These are phyloP conservation scores for Lordiphosa clarofinis DNA, from an alignment of 1,140 invertebrate species.

Conservation along the genomic window DNA sequence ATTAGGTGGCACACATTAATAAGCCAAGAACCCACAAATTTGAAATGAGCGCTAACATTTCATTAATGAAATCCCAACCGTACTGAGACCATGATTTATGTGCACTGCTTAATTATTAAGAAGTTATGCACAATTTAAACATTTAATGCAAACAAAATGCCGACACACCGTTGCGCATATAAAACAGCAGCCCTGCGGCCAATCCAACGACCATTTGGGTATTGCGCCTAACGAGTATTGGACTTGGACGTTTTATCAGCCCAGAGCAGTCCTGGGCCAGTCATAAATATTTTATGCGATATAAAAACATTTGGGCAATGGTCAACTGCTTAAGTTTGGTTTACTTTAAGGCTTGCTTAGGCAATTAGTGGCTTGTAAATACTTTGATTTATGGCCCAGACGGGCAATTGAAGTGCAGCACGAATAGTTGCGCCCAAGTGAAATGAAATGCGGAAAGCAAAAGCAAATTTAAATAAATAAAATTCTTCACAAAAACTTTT, in stretches of 20 bases:
- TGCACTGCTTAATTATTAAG: constrained; percentile 67
- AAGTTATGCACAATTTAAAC: constrained; percentile 73
- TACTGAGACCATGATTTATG: constrained; percentile 62
- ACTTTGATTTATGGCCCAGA: constrained; percentile 23
- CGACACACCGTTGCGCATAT: constrained; percentile 54
- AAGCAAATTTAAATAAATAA: too few species aligned
- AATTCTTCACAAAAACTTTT: neutral
- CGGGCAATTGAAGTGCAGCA: neutral
- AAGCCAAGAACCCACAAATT: constrained; percentile 30
- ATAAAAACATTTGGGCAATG: constrained; percentile 54
- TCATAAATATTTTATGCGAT: constrained; percentile 72
- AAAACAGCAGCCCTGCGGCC: constrained; percentile 28
- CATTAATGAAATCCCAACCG: constrained; percentile 67
- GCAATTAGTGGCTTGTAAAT: constrained; percentile 71
- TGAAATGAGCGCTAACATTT: constrained; percentile 38
- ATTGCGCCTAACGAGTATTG: constrained; percentile 14
- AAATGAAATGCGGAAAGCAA: too few species aligned
- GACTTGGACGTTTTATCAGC: constrained; percentile 51
- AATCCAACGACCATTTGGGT: constrained; percentile 2
- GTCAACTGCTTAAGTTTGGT: constrained; percentile 6
- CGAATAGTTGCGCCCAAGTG: too few species aligned
- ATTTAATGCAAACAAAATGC: constrained; percentile 69
- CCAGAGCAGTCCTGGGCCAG: constrained; percentile 16
- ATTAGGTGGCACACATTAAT: constrained; percentile 58
- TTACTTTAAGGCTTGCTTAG: constrained; percentile 55